A percentile compares a stretch with the other conserved stretches of the same genome.
Evolutionary conservation across 1,140 invertebrate species (phyloP).

Genomic region (Drosophila santomea): DNA sequence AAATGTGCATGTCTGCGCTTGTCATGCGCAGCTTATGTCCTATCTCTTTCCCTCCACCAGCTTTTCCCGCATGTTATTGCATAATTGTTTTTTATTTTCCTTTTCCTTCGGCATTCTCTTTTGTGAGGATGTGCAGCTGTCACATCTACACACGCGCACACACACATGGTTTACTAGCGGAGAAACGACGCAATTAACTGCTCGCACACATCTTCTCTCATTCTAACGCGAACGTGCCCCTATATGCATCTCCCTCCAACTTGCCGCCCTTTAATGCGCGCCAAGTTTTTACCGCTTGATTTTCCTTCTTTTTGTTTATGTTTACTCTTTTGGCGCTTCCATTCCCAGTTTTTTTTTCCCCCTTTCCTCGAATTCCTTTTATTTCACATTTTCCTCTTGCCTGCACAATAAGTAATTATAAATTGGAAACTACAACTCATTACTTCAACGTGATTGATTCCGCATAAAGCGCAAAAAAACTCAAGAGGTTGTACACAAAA

Average conservation of each 20-base stretch:
- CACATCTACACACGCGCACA: constrained; percentile 4
- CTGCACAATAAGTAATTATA: constrained; percentile 22
- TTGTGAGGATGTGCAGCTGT: constrained; percentile 40
- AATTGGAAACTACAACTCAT: constrained; percentile 64
- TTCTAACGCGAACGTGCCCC: constrained; percentile 32
- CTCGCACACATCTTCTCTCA: constrained; percentile 24
- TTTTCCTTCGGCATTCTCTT: neutral
- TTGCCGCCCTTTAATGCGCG: constrained; percentile 39
- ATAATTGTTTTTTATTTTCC: constrained; percentile 16
- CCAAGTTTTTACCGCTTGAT: constrained; percentile 30
- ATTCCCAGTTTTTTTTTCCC: neutral
- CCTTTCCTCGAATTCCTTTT: neutral
- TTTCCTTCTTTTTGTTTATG: constrained; percentile 41
- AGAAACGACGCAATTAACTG: constrained; percentile 71
- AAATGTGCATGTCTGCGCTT: constrained; percentile 15
- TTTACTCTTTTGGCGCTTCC: constrained; percentile 38
- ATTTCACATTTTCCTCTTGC: constrained; percentile 7
- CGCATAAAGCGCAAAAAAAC: constrained; percentile 35
- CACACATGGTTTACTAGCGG: constrained; percentile 6
- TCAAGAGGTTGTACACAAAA: constrained; percentile 24
- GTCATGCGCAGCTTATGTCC: constrained; percentile 28
- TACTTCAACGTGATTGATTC: constrained; percentile 72
- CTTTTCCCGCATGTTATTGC: constrained; percentile 18
- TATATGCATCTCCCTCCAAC: constrained; percentile 42
- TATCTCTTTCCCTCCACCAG: neutral